Percentiles rank a stretch among this genome's conserved stretches.
phyloP scores from a whole-genome alignment of 2,888 invertebrate genomes.

The Drosophila rubida region DNA sequence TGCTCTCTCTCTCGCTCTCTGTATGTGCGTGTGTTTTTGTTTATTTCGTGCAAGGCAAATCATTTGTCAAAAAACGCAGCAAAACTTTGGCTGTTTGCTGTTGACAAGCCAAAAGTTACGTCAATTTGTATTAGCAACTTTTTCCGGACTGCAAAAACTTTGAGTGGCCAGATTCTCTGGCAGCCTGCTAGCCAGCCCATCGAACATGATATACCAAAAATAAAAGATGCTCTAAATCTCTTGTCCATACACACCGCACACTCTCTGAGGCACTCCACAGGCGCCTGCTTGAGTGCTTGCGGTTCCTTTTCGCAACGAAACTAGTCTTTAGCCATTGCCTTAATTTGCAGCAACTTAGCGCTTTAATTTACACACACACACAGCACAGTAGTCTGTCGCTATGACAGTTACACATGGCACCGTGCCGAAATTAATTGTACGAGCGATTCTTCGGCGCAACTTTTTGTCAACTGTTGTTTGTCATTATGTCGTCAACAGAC shows the following conservation, averaged over 20 bases:
- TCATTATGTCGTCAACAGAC: constrained; percentile 50
- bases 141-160: constrained; percentile 54
- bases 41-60: constrained; percentile 67
- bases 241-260: constrained; percentile 14
- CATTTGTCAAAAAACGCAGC: constrained; percentile 76
- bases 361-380: not conserved
- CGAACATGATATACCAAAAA: constrained; percentile 34
- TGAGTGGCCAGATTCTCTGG: constrained; percentile 37
- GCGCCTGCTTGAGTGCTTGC: not conserved
- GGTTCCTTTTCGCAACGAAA: not conserved
- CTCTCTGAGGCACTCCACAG: not conserved
- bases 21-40: constrained; percentile 37
- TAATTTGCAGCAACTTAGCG: constrained; percentile 2
- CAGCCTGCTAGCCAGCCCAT: constrained; percentile 42
- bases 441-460: constrained; percentile 38
- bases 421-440: constrained; percentile 57
- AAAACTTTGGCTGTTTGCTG: constrained; percentile 72
- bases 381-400: constrained; percentile 13
- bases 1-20: constrained; percentile 11
- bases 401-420: constrained; percentile 50
- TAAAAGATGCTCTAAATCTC: constrained; percentile 34
- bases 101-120: constrained; percentile 76
- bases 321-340: not conserved
- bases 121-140: constrained; percentile 77
- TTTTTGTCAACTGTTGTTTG: constrained; percentile 69